These are phyloP conservation scores for Scarus forsteni DNA, from an alignment of 2,797 vertebrate species.

Conservation along the genomic window DNA sequence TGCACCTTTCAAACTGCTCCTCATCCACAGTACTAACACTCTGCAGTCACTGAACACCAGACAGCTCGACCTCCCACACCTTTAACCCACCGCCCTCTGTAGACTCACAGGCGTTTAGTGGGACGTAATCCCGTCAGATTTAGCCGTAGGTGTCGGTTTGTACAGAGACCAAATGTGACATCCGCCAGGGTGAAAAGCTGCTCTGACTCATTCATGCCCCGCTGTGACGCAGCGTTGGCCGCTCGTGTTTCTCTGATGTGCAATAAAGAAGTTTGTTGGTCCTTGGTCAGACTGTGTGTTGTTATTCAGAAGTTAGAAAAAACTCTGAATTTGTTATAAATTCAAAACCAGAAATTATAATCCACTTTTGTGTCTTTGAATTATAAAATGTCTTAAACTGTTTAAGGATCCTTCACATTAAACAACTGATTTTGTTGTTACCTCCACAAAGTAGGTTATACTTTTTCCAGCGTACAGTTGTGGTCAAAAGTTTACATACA, in stretches of 20 bases:
- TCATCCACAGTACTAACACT: conserved; percentile 14
- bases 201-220: conserved; percentile 27
- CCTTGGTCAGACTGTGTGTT: conserved; percentile 4
- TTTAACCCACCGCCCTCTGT: conserved; percentile 21
- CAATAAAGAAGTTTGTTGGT: conserved; percentile 60
- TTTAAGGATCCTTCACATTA: no score
- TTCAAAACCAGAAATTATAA: no score
- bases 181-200: conserved; percentile 7
- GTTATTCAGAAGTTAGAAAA: conserved; percentile 11
- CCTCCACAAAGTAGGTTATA: no score
- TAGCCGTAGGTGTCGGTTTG: conserved; percentile 46
- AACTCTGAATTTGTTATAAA: neutral
- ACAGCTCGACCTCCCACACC: conserved; percentile 26
- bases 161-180: conserved; percentile 23
- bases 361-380: no score
- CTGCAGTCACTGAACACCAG: conserved; percentile 26
- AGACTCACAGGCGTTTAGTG: conserved; percentile 21
- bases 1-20: neutral
- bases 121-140: conserved; percentile 20
- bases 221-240: conserved; percentile 16
- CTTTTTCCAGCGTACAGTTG: no score
- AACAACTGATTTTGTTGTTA: no score
- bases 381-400: no score
- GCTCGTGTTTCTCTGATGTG: conserved; percentile 42
- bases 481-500: no score